Evolutionary conservation across 2,113 vertebrate species (phyloP).

Genomic region (Capreolus pygargus): DNA sequence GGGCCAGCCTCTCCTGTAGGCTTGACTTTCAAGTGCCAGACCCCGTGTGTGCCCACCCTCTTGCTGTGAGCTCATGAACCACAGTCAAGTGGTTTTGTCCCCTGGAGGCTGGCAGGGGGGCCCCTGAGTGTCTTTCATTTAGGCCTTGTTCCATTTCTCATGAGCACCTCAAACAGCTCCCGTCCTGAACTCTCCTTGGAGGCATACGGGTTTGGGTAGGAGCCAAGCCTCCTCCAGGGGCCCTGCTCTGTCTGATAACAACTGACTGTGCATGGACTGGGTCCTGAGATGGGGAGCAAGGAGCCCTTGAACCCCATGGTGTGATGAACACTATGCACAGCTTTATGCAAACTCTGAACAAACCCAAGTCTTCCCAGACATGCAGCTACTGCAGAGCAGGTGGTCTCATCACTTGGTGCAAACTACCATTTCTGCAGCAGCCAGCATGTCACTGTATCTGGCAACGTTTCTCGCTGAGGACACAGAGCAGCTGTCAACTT

Average conservation of each 20-base stretch:
- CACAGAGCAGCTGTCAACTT: rapidly evolving
- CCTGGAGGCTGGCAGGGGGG: background rate
- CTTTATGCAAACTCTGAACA: background rate
- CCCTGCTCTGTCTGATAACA: rapidly evolving
- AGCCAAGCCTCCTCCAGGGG: background rate
- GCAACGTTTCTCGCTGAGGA: rapidly evolving
- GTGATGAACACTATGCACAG: rapidly evolving
- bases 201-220: background rate
- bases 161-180: rapidly evolving
- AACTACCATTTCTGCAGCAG: rapidly evolving
- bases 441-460: rapidly evolving
- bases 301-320: rapidly evolving
- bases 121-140: no score
- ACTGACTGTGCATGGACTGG: rapidly evolving
- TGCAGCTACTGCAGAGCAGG: rapidly evolving
- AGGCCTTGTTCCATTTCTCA: rapidly evolving
- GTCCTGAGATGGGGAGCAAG: no score
- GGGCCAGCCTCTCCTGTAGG: no score
- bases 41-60: background rate
- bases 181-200: rapidly evolving
- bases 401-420: rapidly evolving
- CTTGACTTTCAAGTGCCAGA: rapidly evolving
- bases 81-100: rapidly evolving
- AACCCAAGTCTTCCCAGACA: background rate
- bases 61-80: background rate